Evolutionary conservation across 2,797 vertebrate species (phyloP).

Genomic region (Malurus leucopterus): DNA sequence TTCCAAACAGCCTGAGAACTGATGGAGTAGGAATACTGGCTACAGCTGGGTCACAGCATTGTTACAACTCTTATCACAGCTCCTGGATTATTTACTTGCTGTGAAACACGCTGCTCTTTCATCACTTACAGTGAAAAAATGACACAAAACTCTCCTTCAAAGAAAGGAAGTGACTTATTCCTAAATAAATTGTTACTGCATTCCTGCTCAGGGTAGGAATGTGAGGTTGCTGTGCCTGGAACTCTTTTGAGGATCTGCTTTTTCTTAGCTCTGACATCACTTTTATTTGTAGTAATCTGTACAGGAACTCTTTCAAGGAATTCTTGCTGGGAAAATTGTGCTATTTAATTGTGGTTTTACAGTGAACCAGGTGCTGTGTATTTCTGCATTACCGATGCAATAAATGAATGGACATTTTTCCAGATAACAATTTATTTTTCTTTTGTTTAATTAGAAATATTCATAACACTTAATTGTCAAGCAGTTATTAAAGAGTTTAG

Average conservation of each 20-base stretch:
- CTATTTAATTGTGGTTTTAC: neutral
- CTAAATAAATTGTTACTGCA: neutral
- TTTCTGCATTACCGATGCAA: neutral
- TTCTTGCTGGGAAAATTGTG: neutral
- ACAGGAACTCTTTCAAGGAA: neutral
- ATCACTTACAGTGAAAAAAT: neutral
- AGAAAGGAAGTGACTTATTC: neutral
- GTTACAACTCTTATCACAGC: neutral
- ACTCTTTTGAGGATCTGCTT: neutral
- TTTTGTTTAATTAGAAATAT: neutral
- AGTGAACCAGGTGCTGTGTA: neutral
- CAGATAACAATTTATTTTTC: neutral
- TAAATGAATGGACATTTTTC: neutral
- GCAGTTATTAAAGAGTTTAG: neutral
- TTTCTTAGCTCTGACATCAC: neutral
- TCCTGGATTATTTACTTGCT: neutral
- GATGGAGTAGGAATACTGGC: neutral
- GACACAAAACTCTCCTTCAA: neutral
- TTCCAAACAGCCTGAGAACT: neutral
- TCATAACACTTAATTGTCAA: neutral
- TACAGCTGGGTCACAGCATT: accelerated
- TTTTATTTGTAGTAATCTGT: neutral
- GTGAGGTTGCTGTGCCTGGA: neutral
- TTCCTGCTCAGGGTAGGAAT: neutral
- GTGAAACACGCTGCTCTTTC: neutral